These are phyloP conservation scores for Watsonalla cultraria DNA, from an alignment of 2,888 invertebrate species.

Conservation along the genomic window DNA sequence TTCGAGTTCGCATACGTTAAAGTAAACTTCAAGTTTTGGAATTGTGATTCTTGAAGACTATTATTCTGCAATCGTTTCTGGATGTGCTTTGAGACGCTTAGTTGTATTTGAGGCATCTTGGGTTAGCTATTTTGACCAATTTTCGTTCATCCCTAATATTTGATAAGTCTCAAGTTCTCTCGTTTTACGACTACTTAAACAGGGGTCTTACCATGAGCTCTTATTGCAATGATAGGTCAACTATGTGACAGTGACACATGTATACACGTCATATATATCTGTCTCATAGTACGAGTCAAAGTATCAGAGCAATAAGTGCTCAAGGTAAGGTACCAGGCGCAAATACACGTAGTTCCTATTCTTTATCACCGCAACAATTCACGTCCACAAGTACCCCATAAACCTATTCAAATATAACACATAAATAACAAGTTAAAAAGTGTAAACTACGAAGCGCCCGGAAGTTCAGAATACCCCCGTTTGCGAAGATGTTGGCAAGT, in stretches of 20 bases:
- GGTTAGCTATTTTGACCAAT: no score
- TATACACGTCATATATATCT: no score
- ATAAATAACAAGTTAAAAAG: neutral
- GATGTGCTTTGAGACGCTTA: neutral
- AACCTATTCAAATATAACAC: neutral
- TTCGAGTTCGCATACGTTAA: constrained; percentile 24
- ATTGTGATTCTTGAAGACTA: constrained; percentile 2
- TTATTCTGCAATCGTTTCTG: neutral
- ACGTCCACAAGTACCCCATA: neutral
- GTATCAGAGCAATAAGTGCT: no score
- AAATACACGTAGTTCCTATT: neutral
- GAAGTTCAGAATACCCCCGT: constrained; percentile 7
- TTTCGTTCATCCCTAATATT: no score
- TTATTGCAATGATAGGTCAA: no score
- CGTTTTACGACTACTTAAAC: no score
- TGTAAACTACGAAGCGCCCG: neutral
- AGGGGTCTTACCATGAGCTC: no score
- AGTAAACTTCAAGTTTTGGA: constrained; percentile 20
- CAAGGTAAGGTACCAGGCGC: no score
- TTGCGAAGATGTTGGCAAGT: constrained; percentile 29
- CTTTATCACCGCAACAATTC: neutral
- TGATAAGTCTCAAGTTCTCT: no score
- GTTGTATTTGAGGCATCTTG: no score
- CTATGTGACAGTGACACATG: no score
- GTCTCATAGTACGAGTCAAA: no score